A percentile compares a stretch with the other conserved stretches of the same genome.
Evolutionary conservation across 2,113 vertebrate species (phyloP).

Genomic region (Henicopernis longicauda): DNA sequence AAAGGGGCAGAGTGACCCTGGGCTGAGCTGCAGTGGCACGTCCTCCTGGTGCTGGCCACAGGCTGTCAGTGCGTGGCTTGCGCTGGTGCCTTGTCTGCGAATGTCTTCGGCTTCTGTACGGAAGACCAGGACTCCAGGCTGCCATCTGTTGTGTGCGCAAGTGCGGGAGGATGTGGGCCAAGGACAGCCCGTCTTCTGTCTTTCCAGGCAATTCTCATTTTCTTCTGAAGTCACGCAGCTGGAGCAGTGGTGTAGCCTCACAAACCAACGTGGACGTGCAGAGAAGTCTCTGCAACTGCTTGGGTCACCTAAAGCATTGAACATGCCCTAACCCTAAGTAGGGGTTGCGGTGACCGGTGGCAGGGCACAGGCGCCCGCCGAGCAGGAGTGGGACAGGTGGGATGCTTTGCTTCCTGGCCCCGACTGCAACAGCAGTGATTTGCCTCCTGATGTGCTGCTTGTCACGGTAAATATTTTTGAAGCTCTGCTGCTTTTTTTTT

Average conservation of each 20-base stretch:
- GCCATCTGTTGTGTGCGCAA: neutral
- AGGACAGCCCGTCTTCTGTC: neutral
- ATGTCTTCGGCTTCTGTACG: neutral
- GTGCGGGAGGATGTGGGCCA: neutral
- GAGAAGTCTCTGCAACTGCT: neutral
- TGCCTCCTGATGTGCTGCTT: neutral
- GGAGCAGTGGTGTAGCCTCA: neutral
- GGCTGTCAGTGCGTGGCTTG: neutral
- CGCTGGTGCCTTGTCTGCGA: neutral
- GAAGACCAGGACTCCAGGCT: neutral
- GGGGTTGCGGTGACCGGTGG: neutral
- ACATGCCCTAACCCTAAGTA: accelerated
- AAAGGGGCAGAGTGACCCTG: neutral
- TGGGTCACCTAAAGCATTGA: neutral
- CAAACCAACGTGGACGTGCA: accelerated
- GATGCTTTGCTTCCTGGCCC: neutral
- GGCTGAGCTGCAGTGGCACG: neutral
- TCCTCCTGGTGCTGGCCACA: neutral
- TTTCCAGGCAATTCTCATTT: neutral
- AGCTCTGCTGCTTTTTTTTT: neutral
- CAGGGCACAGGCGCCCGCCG: accelerated
- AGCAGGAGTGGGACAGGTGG: neutral
- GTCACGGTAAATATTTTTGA: neutral
- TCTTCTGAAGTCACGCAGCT: neutral
- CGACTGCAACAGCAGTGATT: neutral